Conservation (phyloP, 2,888 invertebrate species). For the Drosophila testacea region DNA sequence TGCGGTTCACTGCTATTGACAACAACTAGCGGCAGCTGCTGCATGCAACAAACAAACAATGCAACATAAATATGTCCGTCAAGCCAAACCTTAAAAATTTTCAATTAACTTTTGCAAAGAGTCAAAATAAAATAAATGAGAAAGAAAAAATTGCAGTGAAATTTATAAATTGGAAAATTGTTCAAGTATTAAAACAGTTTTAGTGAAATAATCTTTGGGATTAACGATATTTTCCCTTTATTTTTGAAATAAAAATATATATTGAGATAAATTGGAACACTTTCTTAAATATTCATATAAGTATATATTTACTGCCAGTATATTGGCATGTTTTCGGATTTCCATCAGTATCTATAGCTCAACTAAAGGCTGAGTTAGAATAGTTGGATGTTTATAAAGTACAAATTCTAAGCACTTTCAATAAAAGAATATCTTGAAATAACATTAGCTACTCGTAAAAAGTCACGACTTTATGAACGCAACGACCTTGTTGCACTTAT, state of each 20-base stretch:
- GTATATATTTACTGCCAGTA: no score
- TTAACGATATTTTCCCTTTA: background rate
- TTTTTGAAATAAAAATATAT: background rate
- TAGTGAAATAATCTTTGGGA: background rate
- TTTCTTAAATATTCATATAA: no score
- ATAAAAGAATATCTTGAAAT: slow-evolving; percentile 1
- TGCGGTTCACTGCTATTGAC: slow-evolving; percentile 72
- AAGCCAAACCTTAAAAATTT: slow-evolving; percentile 66
- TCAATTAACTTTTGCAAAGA: slow-evolving; percentile 70
- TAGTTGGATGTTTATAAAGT: background rate
- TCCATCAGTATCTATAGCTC: no score
- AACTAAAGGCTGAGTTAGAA: background rate
- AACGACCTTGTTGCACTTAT: slow-evolving; percentile 18
- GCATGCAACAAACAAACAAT: slow-evolving; percentile 44
- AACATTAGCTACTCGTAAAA: slow-evolving; percentile 5
- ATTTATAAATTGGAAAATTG: slow-evolving; percentile 21
- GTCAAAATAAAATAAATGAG: slow-evolving; percentile 19
- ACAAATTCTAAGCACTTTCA: background rate
- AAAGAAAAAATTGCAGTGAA: slow-evolving; percentile 13
- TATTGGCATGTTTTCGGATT: no score
- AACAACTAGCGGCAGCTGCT: slow-evolving; percentile 33
- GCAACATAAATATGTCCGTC: slow-evolving; percentile 56
- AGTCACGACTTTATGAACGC: slow-evolving; percentile 12
- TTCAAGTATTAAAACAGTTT: slow-evolving; percentile 5
- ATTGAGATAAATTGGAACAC: no score